Evolutionary conservation across 2,888 invertebrate genomes (phyloP), one percentile per base, ranked within the genome.

Genomic region (Diabrotica balteata): DNA sequence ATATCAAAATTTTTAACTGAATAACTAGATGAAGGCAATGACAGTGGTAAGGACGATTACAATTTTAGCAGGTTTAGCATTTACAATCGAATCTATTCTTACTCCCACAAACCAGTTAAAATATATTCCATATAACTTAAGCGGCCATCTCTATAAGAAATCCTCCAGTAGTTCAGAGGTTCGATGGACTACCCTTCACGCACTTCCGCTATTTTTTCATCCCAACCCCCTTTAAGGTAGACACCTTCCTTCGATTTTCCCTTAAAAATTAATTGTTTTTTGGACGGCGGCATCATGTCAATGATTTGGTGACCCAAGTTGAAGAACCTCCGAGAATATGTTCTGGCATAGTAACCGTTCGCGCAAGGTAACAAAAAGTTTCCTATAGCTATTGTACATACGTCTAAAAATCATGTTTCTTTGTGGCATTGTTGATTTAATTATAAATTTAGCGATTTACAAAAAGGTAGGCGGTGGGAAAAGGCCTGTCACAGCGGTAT

Each of bases 141-240:
- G 11, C n/a, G 22, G 7, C 10, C 10, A 55, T 55, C 55, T 55
- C 55, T 44, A 53, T 32, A 17, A 44, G 44, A 43, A 10, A 44
- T 8, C 7, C 11, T 55, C n/a, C 7, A 47, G 8, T 1, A 54
- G 53, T 54, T 62, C 47, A 47, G 42, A 66, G 59, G 69, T 69
- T 69, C 69, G 63, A 51, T 53, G 69, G 63, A 66, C 66, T 69
- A 42, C 42, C 46, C 10, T 59, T 46, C 66, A 63, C 66, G 62
- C 69, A 66, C 66, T 69, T 66, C 69, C 69, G 59, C 54, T 49
- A 55, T 66, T 69, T 65, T 62, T 8, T 43, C 44, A 11, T 59
- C 44, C 51, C 61, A 62, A 54, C 47, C 42, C 54, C 47, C 9
- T 53, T 62, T 8, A 32, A 49, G 47, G 42, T 54, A 54, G 17